A percentile compares a stretch with the other conserved stretches of the same genome.
Evolutionary conservation across 1,140 invertebrate genomes (phyloP).

Genomic region (Stegodyphus dumicola): DNA sequence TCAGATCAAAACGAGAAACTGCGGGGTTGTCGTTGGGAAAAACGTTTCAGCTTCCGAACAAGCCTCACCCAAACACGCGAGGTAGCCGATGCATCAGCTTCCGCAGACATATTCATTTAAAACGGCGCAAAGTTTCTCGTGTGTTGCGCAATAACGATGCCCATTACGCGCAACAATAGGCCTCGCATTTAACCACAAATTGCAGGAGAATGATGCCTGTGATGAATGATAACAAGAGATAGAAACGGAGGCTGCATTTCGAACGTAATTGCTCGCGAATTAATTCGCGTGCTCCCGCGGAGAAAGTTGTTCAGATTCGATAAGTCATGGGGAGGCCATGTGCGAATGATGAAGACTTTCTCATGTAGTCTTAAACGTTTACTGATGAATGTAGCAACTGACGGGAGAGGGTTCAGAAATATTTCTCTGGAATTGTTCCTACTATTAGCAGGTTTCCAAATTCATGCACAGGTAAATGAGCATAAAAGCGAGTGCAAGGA

Average conservation of each 20-base stretch:
- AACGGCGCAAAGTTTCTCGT: background rate
- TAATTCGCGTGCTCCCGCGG: slow-evolving; percentile 49
- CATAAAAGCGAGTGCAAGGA: no score
- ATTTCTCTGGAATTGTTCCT: background rate
- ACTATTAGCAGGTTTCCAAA: no score
- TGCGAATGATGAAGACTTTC: slow-evolving; percentile 59
- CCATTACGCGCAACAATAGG: slow-evolving; percentile 54
- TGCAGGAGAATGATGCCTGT: background rate
- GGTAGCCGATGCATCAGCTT: background rate
- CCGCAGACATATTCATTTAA: slow-evolving; percentile 19
- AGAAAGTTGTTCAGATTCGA: slow-evolving; percentile 57
- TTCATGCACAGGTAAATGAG: no score
- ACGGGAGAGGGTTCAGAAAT: background rate
- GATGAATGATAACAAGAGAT: slow-evolving; percentile 53
- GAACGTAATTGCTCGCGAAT: slow-evolving; percentile 50
- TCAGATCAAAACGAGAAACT: no score
- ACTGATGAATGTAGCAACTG: background rate
- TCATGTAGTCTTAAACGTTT: slow-evolving; percentile 10
- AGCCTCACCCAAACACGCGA: no score
- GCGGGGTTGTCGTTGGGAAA: no score
- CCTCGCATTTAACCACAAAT: slow-evolving; percentile 9
- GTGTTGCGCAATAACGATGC: slow-evolving; percentile 45
- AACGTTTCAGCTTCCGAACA: no score
- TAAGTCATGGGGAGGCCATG: slow-evolving; percentile 55
- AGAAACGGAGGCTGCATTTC: slow-evolving; percentile 42